Conservation (phyloP, 2,888 invertebrate species). For the Pomacea canaliculata region DNA sequence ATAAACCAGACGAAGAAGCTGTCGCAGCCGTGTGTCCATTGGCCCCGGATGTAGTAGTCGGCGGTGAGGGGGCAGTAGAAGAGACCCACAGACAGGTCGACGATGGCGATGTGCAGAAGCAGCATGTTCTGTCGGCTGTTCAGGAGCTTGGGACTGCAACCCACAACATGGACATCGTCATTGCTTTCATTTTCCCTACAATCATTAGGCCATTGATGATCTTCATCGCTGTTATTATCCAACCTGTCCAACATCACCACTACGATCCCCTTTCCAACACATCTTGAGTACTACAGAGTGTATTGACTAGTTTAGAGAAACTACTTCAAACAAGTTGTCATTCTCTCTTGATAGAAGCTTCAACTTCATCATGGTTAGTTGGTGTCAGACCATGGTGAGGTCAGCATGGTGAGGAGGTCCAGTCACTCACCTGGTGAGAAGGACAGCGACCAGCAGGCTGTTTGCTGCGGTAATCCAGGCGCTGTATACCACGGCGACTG, state of each 20-base stretch:
- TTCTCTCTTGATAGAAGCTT: too few relatives aligned
- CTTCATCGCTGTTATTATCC: too few relatives aligned
- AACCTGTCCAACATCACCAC: too few relatives aligned
- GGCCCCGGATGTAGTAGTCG: slow-evolving; percentile 35
- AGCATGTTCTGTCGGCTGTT: slow-evolving; percentile 32
- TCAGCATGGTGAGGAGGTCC: too few relatives aligned
- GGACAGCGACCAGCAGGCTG: slow-evolving; percentile 32
- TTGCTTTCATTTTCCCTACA: too few relatives aligned
- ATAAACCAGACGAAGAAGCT: slow-evolving; percentile 39
- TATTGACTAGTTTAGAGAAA: too few relatives aligned
- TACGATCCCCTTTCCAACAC: too few relatives aligned
- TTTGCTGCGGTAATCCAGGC: slow-evolving; percentile 33
- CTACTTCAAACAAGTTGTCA: too few relatives aligned
- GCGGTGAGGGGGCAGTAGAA: slow-evolving; percentile 39
- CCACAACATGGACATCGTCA: neutral
- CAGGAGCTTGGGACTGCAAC: slow-evolving; percentile 10
- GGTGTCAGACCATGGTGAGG: too few relatives aligned
- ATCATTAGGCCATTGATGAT: too few relatives aligned
- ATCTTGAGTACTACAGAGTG: too few relatives aligned
- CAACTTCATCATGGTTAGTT: too few relatives aligned
- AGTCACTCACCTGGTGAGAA: slow-evolving; percentile 28
- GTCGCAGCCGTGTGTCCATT: slow-evolving; percentile 34
- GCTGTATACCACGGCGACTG: slow-evolving; percentile 35
- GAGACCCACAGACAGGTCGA: slow-evolving; percentile 34
- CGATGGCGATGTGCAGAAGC: slow-evolving; percentile 35